Base-by-base conservation (phyloP, 2,113 vertebrate species). In the Microcebus tavaratra region DNA sequence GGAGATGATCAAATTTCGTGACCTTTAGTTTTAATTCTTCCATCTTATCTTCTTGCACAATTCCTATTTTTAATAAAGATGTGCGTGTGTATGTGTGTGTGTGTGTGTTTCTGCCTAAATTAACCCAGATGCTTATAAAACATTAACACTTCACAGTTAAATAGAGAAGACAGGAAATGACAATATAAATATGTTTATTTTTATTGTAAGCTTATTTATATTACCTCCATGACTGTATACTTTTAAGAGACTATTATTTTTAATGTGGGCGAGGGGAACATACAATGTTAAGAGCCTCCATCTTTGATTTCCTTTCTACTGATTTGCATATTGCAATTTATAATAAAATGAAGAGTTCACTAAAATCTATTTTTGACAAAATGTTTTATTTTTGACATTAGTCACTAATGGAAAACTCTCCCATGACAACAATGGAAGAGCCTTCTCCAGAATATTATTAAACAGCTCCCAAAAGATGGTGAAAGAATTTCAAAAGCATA, bases 1-100 rank as follows among this genome's bases (percentile, higher is more conserved):
- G 97, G 98, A 99, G 97, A 98, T 98, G 97, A 98, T 98, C 98
- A 98, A 98, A 99, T 98, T 98, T 98, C 98, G 98, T 99, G 98
- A 98, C 98, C 98, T 99, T 99, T 99, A 97, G 90, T 98, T 98
- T 98, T 97, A 98, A 97, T 98, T 98, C 97, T 98, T 95, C 39
- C 57, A 92, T 81, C 18, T 29, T 76, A 91, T 79, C 91, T 94
- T 57, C 80, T 72, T 94, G 61, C 70, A 91, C 76, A 97, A 97
- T 95, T 36, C 88, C 20, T 89, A 17, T 84, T 96, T 90, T 95
- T 97, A 97, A 96, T 97, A 96, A 94, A 98, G 97, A 53, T 87
- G 39, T 97, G 29, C 73, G 72, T 93, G 67, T 48, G 8, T 82
- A 13, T 29, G 42, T 82, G 17, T 25, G 42, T 72, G 76, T 80